Conservation (phyloP, 2,888 invertebrate species). For the Alcis repandata region DNA sequence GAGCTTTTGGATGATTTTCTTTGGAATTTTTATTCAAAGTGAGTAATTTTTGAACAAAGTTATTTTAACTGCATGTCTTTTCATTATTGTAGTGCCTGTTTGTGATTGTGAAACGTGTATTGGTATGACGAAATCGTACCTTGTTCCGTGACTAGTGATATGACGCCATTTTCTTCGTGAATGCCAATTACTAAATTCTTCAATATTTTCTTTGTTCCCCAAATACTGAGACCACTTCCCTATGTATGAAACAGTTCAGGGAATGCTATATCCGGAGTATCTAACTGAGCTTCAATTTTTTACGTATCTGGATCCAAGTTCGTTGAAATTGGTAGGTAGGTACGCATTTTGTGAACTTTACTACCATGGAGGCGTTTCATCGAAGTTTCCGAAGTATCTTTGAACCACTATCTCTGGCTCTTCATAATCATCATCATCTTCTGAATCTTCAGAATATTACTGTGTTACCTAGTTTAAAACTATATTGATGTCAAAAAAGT, state of each 20-base stretch:
- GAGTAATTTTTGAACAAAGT: conserved; percentile 78
- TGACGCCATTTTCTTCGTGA: conserved; percentile 87
- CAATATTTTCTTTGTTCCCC: conserved; percentile 77
- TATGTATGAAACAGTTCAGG: conserved; percentile 10
- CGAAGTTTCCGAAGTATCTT: conserved; percentile 55
- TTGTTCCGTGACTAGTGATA: conserved; percentile 86
- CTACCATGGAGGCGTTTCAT: conserved; percentile 73
- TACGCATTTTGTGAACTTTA: conserved; percentile 81
- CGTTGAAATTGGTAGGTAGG: conserved; percentile 50
- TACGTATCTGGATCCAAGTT: conserved; percentile 50
- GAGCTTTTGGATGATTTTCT: conserved; percentile 87
- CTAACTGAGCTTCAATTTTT: conserved; percentile 36
- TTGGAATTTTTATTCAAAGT: conserved; percentile 86
- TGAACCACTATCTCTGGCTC: conserved; percentile 22
- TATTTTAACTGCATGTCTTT: conserved; percentile 66
- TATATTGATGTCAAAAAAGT: conserved; percentile 5
- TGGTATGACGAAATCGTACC: conserved; percentile 83
- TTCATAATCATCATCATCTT: no score
- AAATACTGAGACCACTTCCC: conserved; percentile 28
- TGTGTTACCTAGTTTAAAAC: conserved; percentile 8
- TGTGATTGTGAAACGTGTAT: conserved; percentile 73
- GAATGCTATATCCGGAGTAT: conserved; percentile 13
- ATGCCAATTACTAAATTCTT: conserved; percentile 85
- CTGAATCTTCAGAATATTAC: no score
- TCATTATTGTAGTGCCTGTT: conserved; percentile 67